A percentile compares a stretch with the other conserved stretches of the same genome.
Evolutionary conservation across 2,113 vertebrate species (phyloP).

Genomic region (Archilochus colubris): DNA sequence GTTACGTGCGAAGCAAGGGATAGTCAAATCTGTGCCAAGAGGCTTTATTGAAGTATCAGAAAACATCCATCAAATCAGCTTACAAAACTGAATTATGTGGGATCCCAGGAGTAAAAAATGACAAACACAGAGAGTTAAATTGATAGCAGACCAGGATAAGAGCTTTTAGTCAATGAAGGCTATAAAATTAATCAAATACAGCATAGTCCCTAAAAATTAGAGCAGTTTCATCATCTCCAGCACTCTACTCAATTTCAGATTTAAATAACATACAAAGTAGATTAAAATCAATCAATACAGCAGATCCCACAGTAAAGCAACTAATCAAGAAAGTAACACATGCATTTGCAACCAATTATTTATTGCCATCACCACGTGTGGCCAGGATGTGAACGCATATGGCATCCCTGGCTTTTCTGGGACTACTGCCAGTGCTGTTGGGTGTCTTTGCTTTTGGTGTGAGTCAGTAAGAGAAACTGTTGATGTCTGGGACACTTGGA

Average conservation of each 20-base stretch:
- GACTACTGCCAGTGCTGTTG: background rate
- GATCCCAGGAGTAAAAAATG: slow-evolving; percentile 28
- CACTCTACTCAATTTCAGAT: slow-evolving; percentile 15
- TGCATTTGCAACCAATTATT: slow-evolving; percentile 50
- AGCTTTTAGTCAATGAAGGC: slow-evolving; percentile 43
- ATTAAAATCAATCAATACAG: slow-evolving; percentile 34
- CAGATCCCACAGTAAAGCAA: slow-evolving; percentile 43
- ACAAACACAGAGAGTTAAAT: slow-evolving; percentile 28
- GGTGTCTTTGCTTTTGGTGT: background rate
- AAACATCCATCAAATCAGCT: slow-evolving; percentile 1
- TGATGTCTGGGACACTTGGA: background rate
- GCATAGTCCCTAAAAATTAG: slow-evolving; percentile 16
- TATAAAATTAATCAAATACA: slow-evolving; percentile 45
- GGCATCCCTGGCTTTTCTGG: slow-evolving; percentile 25
- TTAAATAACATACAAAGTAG: slow-evolving; percentile 36
- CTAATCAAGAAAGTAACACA: slow-evolving; percentile 30
- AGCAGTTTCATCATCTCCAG: background rate
- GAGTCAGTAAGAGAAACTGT: background rate
- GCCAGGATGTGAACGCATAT: background rate
- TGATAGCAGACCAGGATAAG: slow-evolving; percentile 56
- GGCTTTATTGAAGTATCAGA: slow-evolving; percentile 27
- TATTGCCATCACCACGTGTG: slow-evolving; percentile 24
- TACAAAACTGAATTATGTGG: slow-evolving; percentile 27
- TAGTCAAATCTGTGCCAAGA: slow-evolving; percentile 25
- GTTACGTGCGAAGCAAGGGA: slow-evolving; percentile 39